A percentile compares a stretch with the other conserved stretches of the same genome.
These are phyloP conservation scores for Camarhynchus parvulus DNA, from an alignment of 2,113 vertebrate genomes.

Conservation along the genomic window DNA sequence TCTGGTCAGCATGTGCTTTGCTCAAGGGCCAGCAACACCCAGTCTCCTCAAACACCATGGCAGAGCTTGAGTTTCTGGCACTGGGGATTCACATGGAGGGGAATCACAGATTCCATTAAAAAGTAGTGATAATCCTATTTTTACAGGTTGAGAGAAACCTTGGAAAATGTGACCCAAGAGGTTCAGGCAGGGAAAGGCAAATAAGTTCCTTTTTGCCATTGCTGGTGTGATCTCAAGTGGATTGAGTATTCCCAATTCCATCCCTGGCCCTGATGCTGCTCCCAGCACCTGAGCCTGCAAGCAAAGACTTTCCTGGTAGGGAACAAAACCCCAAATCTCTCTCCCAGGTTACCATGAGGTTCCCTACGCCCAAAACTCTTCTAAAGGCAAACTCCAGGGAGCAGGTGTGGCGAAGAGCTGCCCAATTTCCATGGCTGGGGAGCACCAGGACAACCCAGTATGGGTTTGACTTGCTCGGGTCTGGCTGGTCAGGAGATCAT, in stretches of 20 bases:
- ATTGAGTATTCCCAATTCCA: rapidly evolving
- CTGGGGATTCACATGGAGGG: neutral
- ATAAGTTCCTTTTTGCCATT: neutral
- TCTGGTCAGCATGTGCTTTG: neutral
- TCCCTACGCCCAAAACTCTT: neutral
- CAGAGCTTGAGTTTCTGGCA: neutral
- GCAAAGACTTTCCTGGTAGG: neutral
- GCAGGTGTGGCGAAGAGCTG: neutral
- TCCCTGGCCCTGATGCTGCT: neutral
- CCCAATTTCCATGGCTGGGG: neutral
- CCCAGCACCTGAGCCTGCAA: neutral
- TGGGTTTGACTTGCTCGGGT: neutral
- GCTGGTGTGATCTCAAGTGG: rapidly evolving
- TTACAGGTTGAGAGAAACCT: neutral
- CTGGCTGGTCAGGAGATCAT: neutral
- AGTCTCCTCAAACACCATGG: rapidly evolving
- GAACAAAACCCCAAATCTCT: neutral
- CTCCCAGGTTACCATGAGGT: neutral
- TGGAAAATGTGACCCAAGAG: neutral
- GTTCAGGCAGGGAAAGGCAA: neutral
- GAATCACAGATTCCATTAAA: neutral
- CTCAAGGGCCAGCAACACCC: neutral
- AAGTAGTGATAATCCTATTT: rapidly evolving
- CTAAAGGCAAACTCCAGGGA: neutral
- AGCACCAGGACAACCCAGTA: neutral